phyloP scores from a whole-genome alignment of 2,113 vertebrate species.

The Lonchura striata region DNA sequence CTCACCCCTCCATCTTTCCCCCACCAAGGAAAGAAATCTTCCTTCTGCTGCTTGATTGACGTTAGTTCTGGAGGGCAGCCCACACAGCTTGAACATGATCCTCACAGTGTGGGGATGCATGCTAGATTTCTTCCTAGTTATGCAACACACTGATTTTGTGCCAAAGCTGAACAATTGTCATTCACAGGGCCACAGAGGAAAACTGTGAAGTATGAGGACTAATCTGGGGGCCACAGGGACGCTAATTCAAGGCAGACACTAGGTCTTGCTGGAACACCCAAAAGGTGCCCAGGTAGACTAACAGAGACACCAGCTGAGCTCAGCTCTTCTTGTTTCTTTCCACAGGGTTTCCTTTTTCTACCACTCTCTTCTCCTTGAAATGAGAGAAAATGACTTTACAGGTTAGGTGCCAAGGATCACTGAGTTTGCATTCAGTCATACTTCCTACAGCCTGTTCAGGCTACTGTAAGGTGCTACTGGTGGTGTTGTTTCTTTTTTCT shows the following conservation, averaged over 20 bases:
- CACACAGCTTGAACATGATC: constrained; percentile 30
- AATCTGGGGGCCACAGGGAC: background rate
- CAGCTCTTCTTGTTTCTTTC: background rate
- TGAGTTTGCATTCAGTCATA: constrained; percentile 18
- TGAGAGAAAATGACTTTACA: background rate
- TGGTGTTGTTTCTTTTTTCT: background rate
- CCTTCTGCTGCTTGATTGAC: constrained; percentile 11
- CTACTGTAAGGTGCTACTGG: background rate
- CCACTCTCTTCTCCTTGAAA: background rate
- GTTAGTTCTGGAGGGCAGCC: constrained; percentile 13
- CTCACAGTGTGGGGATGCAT: background rate
- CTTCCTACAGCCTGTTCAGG: background rate
- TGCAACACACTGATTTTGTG: background rate
- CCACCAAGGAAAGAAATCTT: background rate
- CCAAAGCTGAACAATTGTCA: background rate
- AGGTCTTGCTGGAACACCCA: background rate
- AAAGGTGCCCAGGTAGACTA: background rate
- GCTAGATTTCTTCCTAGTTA: constrained; percentile 44
- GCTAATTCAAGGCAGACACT: background rate
- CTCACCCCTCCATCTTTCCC: background rate
- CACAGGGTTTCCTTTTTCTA: background rate
- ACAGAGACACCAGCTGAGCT: background rate
- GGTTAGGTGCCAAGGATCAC: background rate
- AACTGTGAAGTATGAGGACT: background rate
- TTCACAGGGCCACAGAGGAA: background rate